phyloP scores from a whole-genome alignment of 1,140 invertebrate genomes.

The Metaphire vulgaris region DNA sequence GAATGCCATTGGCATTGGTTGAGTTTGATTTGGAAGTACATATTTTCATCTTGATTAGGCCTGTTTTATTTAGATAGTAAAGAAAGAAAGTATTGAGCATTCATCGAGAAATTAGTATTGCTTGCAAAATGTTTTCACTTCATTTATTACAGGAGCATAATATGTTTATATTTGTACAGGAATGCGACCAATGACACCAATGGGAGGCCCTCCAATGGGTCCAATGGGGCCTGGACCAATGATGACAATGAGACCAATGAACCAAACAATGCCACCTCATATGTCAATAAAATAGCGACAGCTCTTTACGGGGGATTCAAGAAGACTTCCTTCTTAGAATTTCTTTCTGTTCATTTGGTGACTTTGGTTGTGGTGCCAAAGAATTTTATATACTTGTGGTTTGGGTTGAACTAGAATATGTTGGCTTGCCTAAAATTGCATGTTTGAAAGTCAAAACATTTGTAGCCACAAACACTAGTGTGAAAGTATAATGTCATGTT shows the following conservation, averaged over 20 bases:
- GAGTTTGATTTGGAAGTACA: background rate
- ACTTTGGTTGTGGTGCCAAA: too few species aligned
- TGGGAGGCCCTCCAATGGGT: background rate
- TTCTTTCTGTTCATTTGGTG: too few species aligned
- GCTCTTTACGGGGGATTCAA: too few species aligned
- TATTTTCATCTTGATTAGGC: background rate
- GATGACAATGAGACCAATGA: background rate
- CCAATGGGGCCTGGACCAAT: background rate
- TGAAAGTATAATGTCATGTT: too few species aligned
- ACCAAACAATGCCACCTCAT: background rate
- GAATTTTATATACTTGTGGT: too few species aligned
- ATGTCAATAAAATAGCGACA: background rate
- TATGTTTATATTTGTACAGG: background rate
- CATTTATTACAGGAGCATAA: background rate
- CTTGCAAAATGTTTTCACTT: too few species aligned
- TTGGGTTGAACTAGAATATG: too few species aligned
- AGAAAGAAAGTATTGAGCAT: background rate
- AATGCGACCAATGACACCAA: background rate
- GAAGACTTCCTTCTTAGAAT: too few species aligned
- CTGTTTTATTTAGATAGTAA: background rate
- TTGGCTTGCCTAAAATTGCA: too few species aligned
- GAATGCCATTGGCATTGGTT: background rate
- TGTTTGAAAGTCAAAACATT: too few species aligned
- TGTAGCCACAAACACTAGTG: too few species aligned
- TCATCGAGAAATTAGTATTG: background rate